phyloP scores from a whole-genome alignment of 1,140 invertebrate genomes.

The Nasonia vitripennis region DNA sequence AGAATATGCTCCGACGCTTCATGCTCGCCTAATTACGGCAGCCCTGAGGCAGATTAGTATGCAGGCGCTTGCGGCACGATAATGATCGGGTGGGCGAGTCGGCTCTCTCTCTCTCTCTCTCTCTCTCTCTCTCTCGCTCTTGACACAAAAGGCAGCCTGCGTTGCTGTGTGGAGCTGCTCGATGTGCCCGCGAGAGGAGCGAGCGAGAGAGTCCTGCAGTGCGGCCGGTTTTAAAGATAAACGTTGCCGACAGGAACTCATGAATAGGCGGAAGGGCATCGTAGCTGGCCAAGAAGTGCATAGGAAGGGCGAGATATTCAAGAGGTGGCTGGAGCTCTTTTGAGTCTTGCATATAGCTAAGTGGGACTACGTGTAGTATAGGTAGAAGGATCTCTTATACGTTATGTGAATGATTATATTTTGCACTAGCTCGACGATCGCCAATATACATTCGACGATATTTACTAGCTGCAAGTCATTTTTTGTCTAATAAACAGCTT shows the following conservation, averaged over 20 bases:
- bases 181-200: neutral
- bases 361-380: no score
- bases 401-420: no score
- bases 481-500: no score
- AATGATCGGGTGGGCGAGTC: conserved; percentile 49
- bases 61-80: conserved; percentile 56
- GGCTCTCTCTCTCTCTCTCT: neutral
- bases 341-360: neutral
- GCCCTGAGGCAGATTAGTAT: conserved; percentile 70
- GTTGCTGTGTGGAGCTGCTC: conserved; percentile 37
- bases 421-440: no score
- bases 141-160: neutral
- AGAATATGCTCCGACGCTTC: conserved; percentile 54
- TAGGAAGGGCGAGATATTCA: neutral
- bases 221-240: conserved; percentile 66
- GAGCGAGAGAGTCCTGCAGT: neutral
- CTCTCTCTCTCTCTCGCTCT: neutral
- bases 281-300: neutral
- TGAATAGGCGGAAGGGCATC: conserved; percentile 53
- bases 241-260: conserved; percentile 67
- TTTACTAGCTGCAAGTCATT: no score
- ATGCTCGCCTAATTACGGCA: conserved; percentile 68
- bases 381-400: no score
- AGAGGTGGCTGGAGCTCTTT: neutral
- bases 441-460: no score